Evolutionary conservation across 2,797 vertebrate genomes (phyloP).

Genomic region (Odontamblyopus rebecca): DNA sequence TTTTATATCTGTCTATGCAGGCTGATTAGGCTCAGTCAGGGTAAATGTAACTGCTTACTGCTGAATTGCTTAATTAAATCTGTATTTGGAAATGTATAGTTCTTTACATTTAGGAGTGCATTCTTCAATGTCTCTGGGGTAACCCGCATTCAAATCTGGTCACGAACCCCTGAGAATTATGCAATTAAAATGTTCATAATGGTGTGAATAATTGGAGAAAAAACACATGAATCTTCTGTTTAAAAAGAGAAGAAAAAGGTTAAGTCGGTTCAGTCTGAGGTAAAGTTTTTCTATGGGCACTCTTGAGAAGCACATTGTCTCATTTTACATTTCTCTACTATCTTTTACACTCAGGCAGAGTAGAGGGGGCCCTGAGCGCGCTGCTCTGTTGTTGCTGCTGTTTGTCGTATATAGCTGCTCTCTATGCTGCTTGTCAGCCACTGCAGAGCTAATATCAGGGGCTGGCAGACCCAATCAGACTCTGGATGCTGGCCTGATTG

Average conservation of each 20-base stretch:
- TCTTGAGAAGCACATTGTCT: slow-evolving; percentile 30
- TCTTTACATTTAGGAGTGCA: background rate
- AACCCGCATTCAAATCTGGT: background rate
- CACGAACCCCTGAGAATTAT: background rate
- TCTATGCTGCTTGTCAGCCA: slow-evolving; percentile 77
- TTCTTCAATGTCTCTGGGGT: background rate
- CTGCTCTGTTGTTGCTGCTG: slow-evolving; percentile 60
- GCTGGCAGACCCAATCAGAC: slow-evolving; percentile 83
- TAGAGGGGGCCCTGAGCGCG: slow-evolving; percentile 57
- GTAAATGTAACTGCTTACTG: background rate
- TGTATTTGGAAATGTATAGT: background rate
- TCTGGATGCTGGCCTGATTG: slow-evolving; percentile 81
- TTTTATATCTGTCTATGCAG: background rate
- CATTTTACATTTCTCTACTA: slow-evolving; percentile 49
- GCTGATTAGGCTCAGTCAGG: background rate
- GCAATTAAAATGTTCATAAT: background rate
- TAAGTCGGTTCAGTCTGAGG: slow-evolving; percentile 1
- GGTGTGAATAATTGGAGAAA: too few species aligned
- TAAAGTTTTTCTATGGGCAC: slow-evolving; percentile 3
- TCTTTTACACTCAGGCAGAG: slow-evolving; percentile 57
- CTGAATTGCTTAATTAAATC: background rate
- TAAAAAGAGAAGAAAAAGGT: slow-evolving; percentile 1
- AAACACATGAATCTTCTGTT: background rate
- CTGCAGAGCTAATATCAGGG: slow-evolving; percentile 78
- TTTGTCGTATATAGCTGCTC: slow-evolving; percentile 64